Evolutionary conservation across 2,888 invertebrate species (phyloP), one percentile per base, ranked within the genome.

Genomic region (Chrysolina americana): DNA sequence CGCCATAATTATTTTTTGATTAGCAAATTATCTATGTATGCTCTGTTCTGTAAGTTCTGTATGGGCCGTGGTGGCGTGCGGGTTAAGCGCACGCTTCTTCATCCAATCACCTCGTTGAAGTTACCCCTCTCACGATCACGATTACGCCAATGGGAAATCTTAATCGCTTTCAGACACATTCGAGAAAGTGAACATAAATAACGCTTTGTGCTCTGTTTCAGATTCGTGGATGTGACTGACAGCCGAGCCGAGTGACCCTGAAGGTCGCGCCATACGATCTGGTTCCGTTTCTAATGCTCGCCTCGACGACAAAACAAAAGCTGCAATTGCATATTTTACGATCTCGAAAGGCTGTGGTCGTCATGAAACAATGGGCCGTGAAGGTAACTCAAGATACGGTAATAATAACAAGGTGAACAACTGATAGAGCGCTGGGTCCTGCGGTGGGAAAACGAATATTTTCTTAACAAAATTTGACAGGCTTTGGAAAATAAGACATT

Each of bases 371-470:
- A 71, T 71, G 50, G 63, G 41, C 53, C 44, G 11, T 50, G 71
- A 71, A 71, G 71, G 71, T 71, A 65, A 65, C 65, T 71, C 64
- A 53, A 44, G 56, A 50, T 64, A 65, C n/a, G 21, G 21, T 48
- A 63, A 36, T 36, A 36, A 36, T 44, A 15, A 19, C 41, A 62
- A 41, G 36, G n/a, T 64, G 41, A 41, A 11, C 36, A 36, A 36
- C 6, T 36, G 8, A 36, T 36, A 36, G 36, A 36, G 36, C 36
- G 4, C 8, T 3, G 36, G 8, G 8, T 36, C 0, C 36, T 36
- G 36, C 8, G 36, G 36, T 36, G 36, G 8, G 36, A 36, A 36
- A 36, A 36, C n/a, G n/a, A n/a, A n/a, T n/a, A n/a, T n/a, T n/a
- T n/a, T n/a, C n/a, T n/a, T n/a, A n/a, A n/a, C n/a, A n/a, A n/a